Evolutionary conservation across 2,113 vertebrate species (phyloP), one percentile per base, ranked within the genome.

Genomic region (Donacobius atricapilla): DNA sequence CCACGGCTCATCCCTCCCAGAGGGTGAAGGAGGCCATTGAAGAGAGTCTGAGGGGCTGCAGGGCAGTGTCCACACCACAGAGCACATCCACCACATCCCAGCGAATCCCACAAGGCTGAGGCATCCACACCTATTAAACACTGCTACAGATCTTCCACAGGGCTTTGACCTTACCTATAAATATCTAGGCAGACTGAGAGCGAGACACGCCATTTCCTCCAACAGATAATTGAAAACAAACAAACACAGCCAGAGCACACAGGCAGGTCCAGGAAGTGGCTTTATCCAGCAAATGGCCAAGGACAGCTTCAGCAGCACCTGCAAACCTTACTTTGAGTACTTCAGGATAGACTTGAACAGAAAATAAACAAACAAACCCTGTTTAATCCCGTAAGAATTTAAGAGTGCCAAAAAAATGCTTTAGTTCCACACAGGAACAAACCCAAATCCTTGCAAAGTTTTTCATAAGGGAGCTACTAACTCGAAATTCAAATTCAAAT

Each of bases 121-220:
- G 31, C 56, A 88, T 10, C 60, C 22, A 33, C 51, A 51, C 30
- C 65, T 48, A 30, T 37, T 42, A 6, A 80, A 75, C 54, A 11
- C 18, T 19, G 63, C 63, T 47, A 6, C 63, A 93, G 88, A 66
- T 42, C 82, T 86, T 80, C 68, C 82, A 39, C 63, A 1, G 50
- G 66, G 54, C 8, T n/a, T 56, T 86, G 75, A 86, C 85, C 88
- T 66, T 47, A 83, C 87, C 87, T 85, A 83, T 95, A 95, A 97
- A 95, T 91, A 95, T 75, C 84, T 54, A 12, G 1, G 63, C 88
- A 81, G 69, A 16, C 33, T 56, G 91, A 88, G 68, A 68, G 79
- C 1, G 0, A 73, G 64, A 35, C 76, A 81, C 0, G 1, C 47
- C 25, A 22, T 61, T 94, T 96, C 90, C 93, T 92, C 79, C 6